These are phyloP conservation scores for Euphonia xanthogaster DNA, from an alignment of 2,797 vertebrate genomes.

Conservation along the genomic window DNA sequence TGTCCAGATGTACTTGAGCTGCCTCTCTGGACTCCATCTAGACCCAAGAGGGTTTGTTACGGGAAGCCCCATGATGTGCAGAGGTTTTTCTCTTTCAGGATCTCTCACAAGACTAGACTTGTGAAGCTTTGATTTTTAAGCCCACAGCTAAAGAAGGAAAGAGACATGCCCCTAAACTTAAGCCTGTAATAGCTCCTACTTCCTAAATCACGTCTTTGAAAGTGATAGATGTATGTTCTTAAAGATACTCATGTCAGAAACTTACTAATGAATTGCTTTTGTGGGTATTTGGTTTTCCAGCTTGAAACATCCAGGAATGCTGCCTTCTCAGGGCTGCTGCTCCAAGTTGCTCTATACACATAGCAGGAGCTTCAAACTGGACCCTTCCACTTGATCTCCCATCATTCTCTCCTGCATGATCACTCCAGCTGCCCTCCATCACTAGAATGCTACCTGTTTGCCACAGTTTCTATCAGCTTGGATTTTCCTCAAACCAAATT, in stretches of 20 bases:
- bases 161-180: neutral
- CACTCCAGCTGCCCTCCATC: neutral
- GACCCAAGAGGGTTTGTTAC: neutral
- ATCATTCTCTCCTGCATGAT: neutral
- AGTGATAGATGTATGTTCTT: neutral
- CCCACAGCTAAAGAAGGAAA: neutral
- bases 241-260: neutral
- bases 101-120: neutral
- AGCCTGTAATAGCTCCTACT: neutral
- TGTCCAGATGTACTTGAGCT: neutral
- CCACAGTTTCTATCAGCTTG: neutral
- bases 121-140: neutral
- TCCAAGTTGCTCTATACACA: accelerated
- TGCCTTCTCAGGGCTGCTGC: neutral
- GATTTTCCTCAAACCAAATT: neutral
- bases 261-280: neutral
- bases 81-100: neutral
- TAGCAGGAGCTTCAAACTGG: neutral
- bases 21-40: neutral
- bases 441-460: neutral
- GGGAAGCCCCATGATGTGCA: neutral
- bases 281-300: neutral
- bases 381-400: neutral
- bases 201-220: neutral
- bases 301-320: neutral